These are phyloP conservation scores for Antigone vipio DNA, from an alignment of 2,113 vertebrate genomes.

Conservation along the genomic window DNA sequence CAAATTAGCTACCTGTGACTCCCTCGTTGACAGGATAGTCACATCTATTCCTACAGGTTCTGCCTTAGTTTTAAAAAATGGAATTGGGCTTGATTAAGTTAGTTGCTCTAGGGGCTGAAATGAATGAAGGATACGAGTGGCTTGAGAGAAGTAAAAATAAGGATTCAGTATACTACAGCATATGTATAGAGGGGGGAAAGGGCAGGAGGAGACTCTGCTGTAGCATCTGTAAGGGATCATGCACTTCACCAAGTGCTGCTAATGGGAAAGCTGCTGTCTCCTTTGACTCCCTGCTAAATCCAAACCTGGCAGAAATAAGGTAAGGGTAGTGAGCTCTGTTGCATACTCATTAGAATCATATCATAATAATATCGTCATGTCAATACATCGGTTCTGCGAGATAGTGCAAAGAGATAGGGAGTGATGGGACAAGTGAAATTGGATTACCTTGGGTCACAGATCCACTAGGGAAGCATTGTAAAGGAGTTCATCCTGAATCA, in stretches of 20 bases:
- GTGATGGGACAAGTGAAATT: not conserved
- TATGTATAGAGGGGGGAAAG: not conserved
- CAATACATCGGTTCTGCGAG: not conserved
- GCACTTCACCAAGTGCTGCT: not conserved
- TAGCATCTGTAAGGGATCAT: not conserved
- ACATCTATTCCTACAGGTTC: not conserved
- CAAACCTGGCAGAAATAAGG: not conserved
- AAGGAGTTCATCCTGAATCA: not conserved
- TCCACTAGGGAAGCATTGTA: not conserved
- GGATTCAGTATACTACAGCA: not conserved
- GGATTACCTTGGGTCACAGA: not conserved
- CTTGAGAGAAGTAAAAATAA: not conserved
- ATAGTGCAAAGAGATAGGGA: not conserved
- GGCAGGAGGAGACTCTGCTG: not conserved
- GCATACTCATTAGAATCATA: not conserved
- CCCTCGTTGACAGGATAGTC: not conserved
- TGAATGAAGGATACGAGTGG: not conserved
- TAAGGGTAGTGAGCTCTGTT: not conserved
- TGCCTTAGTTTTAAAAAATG: not conserved
- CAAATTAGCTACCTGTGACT: not conserved
- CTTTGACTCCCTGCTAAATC: not conserved
- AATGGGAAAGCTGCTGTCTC: not conserved
- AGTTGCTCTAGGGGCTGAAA: not conserved
- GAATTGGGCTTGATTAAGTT: not conserved
- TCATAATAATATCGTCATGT: too few species aligned